Evolutionary conservation across 2,888 invertebrate species (phyloP), one percentile per base, ranked within the genome.

Genomic region (Andricus curvator): DNA sequence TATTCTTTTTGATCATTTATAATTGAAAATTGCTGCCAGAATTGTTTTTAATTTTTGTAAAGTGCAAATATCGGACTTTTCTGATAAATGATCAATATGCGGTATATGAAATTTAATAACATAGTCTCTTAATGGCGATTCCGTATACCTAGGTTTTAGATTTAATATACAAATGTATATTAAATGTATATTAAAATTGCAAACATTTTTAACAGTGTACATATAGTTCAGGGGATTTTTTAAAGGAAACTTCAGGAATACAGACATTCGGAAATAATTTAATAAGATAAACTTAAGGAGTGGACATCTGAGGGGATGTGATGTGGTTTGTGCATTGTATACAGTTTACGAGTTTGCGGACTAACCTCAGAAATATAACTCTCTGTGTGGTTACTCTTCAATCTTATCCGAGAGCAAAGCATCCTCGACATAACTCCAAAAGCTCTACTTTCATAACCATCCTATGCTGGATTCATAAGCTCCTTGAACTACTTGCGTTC

Each of bases 351-450:
- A 88, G 88, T 86, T 89, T 89, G 89, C 86, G 87, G 90, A 87
- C 86, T 88, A 88, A 89, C 89, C 90, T 89, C 89, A 89, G 89
- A 90, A 89, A 88, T 90, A 89, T 90, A 90, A 89, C 88, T 88
- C 87, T 87, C 86, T 83, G 82, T 88, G 86, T 87, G 87, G 88
- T 88, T 87, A 86, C 88, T 88, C 89, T 86, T 89, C 90, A 87
- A 88, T 88, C 88, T 88, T 89, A 88, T 88, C 88, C 88, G 88
- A 85, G 82, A 88, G 84, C 87, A 87, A 85, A 85, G 87, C 87
- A 88, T 88, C 88, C 88, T 83, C 82, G 86, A 84, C 88, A 89
- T 90, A 91, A 89, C 89, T 90, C 85, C 85, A 86, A 86, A 87
- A 84, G 83, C 82, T 78, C 62, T 81, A 48, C 76, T 80, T 81